Percentiles rank a stretch among this genome's conserved stretches.
Evolutionary conservation across 2,797 vertebrate genomes (phyloP).

Genomic region (Furcifer pardalis): DNA sequence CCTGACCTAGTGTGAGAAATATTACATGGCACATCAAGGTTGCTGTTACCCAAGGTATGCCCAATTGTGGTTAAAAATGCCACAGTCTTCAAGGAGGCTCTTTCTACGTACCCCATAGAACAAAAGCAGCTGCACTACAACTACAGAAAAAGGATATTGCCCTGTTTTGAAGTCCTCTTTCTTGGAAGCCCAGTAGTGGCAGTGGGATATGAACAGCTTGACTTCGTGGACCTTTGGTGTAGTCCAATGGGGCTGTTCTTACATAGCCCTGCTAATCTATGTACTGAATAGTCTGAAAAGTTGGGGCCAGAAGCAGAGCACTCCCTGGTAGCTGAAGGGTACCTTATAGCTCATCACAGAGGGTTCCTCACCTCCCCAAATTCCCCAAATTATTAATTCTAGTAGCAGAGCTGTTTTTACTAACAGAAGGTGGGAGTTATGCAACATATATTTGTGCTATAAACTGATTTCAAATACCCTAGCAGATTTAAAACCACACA

Average conservation of each 20-base stretch:
- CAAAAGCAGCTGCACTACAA: too few species aligned
- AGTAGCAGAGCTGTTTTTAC: neutral
- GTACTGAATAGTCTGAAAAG: neutral
- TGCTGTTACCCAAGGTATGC: too few species aligned
- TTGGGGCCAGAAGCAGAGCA: slow-evolving; percentile 2
- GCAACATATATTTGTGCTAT: slow-evolving; percentile 2
- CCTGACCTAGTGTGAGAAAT: too few species aligned
- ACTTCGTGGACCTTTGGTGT: neutral
- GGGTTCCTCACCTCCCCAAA: neutral
- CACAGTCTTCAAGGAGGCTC: too few species aligned
- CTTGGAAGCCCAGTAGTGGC: too few species aligned
- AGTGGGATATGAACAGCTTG: too few species aligned
- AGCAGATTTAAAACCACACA: neutral
- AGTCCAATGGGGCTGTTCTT: neutral
- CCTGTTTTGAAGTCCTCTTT: neutral
- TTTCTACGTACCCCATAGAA: too few species aligned
- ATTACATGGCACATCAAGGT: too few species aligned
- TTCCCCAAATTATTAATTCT: slow-evolving; percentile 25
- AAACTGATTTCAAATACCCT: slow-evolving; percentile 41
- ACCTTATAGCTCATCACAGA: slow-evolving; percentile 1
- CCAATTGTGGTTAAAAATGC: too few species aligned
- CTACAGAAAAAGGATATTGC: neutral
- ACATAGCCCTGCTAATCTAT: neutral
- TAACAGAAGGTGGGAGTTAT: neutral
- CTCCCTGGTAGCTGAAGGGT: neutral